Evolutionary conservation across 2,113 vertebrate genomes (phyloP).

Genomic region (Sylvilagus bachmani): DNA sequence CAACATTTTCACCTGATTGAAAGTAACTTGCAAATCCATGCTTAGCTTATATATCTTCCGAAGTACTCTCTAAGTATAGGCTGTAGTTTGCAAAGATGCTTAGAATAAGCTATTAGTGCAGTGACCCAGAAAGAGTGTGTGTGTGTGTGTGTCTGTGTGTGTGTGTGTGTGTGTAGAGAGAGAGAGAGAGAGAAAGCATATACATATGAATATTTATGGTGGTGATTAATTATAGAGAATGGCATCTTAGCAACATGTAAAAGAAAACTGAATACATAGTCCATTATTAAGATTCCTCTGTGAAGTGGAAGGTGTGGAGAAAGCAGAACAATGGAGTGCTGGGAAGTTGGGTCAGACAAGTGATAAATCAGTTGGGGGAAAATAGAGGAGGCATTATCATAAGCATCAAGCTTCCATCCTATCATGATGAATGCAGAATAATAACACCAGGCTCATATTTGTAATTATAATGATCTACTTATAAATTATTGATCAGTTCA

Average conservation of each 20-base stretch:
- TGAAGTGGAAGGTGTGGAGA: background rate
- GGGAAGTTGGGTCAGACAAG: conserved; percentile 59
- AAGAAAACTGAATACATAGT: conserved; percentile 39
- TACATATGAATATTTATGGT: conserved; percentile 41
- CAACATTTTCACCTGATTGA: background rate
- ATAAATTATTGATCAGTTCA: conserved; percentile 63
- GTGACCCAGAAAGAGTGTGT: conserved; percentile 63
- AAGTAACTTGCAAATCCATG: background rate
- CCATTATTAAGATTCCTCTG: conserved; percentile 54
- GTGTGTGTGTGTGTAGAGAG: too few relatives aligned
- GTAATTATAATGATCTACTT: conserved; percentile 61
- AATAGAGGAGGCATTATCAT: conserved; percentile 39
- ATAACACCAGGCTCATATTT: conserved; percentile 22
- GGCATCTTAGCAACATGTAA: conserved; percentile 38
- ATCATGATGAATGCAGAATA: conserved; percentile 7
- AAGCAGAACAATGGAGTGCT: background rate
- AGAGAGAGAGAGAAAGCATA: background rate
- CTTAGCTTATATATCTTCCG: background rate
- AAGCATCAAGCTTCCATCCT: conserved; percentile 54
- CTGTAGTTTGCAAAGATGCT: conserved; percentile 31
- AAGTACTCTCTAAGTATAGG: background rate
- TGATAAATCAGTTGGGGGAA: conserved; percentile 68
- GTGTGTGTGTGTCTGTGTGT: too few relatives aligned
- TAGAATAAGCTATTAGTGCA: conserved; percentile 66
- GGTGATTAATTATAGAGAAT: conserved; percentile 74